Base-by-base conservation (phyloP, 2,113 vertebrate species). In the Platichthys stellatus region DNA sequence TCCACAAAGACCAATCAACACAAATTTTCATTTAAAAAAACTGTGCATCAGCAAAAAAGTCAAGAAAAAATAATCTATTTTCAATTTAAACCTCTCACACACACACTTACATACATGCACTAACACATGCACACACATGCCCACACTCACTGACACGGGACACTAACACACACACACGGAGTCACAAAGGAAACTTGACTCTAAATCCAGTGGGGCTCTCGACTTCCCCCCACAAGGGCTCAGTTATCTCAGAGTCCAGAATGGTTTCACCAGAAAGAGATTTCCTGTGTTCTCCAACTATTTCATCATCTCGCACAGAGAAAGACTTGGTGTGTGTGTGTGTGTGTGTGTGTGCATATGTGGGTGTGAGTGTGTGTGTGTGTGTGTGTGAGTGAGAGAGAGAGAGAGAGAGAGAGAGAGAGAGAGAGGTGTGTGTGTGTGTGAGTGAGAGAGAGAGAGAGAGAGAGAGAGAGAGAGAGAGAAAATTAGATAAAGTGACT, bases 271-370 rank as follows among this genome's bases (percentile, higher is more conserved):
- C 90, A 91, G 90, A 93, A 90, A 88, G 81, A 84, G 93, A 94
- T 95, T 95, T 95, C 94, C 88, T 53, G 88, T 92, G 86, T 95
- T 94, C 88, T 91, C 90, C 88, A 93, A 93, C 86, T 93, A 94
- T 95, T 95, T 94, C 94, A 95, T 95, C 94, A 95, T 71, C 89
- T 82, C 84, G 63, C 60, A 63, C 31, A 67, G 76, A 68, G 78
- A 79, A 72, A 85, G 82, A 80, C 81, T 78, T 70, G 43, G 64
- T 62, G 76, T 40, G 81, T n/a, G 70, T 31, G 66, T 14, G 53
- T 14, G 72, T 26, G 75, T 69, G 69, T 54, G 76, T 64, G 65
- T 70, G 69, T 63, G 59, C 69, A 24, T 15, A 45, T 72, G 35
- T 17, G 47, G 10, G 64, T 18, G 73, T 64, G 66, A n/a, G 23